Percentiles rank a stretch among this genome's conserved stretches.
Conservation (phyloP, 2,888 invertebrate genomes). For the Proisotoma minuta region DNA sequence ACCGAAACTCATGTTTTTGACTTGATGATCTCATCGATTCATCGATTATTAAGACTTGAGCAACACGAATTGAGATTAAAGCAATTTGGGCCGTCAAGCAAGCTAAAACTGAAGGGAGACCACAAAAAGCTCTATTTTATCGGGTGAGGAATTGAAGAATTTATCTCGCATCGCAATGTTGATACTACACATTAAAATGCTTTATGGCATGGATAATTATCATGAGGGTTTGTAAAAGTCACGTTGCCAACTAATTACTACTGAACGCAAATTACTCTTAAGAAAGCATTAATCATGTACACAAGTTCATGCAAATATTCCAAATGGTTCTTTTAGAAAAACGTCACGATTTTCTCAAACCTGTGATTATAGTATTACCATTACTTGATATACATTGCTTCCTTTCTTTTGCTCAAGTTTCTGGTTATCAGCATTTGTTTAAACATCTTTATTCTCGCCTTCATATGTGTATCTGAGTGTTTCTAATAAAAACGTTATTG, state of each 20-base stretch:
- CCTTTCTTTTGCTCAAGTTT: too few relatives aligned
- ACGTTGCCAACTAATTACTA: slow-evolving; percentile 46
- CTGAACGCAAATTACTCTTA: slow-evolving; percentile 44
- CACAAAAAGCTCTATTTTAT: neutral
- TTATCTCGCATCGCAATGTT: slow-evolving; percentile 3
- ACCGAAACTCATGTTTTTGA: neutral
- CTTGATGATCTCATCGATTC: slow-evolving; percentile 5
- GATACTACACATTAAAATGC: slow-evolving; percentile 28
- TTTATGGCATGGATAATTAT: slow-evolving; percentile 42
- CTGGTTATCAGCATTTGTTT: too few relatives aligned
- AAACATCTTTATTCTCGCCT: too few relatives aligned
- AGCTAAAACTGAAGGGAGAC: neutral
- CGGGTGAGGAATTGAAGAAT: neutral
- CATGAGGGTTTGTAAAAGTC: slow-evolving; percentile 45
- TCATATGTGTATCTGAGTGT: too few relatives aligned
- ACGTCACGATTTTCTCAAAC: slow-evolving; percentile 43
- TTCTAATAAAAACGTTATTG: too few relatives aligned
- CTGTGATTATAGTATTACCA: slow-evolving; percentile 30
- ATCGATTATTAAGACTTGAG: slow-evolving; percentile 1
- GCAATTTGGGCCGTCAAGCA: neutral
- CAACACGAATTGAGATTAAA: slow-evolving; percentile 1
- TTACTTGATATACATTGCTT: too few relatives aligned
- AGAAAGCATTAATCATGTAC: slow-evolving; percentile 45
- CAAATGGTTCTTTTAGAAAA: slow-evolving; percentile 31
- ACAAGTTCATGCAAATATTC: slow-evolving; percentile 44